These are phyloP conservation scores for Rhabditoides inermis DNA, from an alignment of 2,888 invertebrate species.

Conservation along the genomic window DNA sequence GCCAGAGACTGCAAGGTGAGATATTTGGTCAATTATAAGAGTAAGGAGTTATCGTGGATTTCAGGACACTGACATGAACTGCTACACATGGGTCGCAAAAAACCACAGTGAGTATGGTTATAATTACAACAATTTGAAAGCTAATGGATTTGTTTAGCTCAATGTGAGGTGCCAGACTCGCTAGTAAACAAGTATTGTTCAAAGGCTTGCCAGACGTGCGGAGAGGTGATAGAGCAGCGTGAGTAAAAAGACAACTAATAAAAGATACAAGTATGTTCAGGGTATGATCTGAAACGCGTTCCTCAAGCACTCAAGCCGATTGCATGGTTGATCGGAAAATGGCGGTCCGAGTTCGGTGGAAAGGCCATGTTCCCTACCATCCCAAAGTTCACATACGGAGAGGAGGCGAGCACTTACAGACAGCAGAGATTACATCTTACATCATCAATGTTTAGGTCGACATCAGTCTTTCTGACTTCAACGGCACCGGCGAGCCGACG, in stretches of 20 bases:
- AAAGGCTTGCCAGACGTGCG: conserved; percentile 34
- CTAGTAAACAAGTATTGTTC: conserved; percentile 31
- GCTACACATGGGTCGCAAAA: conserved; percentile 25
- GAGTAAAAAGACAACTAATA: background rate
- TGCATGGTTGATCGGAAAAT: conserved; percentile 49
- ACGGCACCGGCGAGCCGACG: conserved; percentile 16
- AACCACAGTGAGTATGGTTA: background rate
- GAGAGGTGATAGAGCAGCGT: conserved; percentile 26
- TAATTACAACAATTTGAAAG: conserved; percentile 3
- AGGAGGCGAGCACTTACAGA: too few relatives aligned
- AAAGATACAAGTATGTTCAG: conserved; percentile 15
- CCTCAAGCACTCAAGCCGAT: conserved; percentile 36
- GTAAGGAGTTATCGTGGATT: too few relatives aligned
- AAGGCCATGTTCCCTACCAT: conserved; percentile 52
- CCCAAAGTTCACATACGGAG: too few relatives aligned
- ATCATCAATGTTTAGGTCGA: too few relatives aligned
- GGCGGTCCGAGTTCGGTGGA: conserved; percentile 50
- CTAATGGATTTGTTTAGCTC: too few relatives aligned
- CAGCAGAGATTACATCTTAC: too few relatives aligned
- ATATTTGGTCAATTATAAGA: too few relatives aligned
- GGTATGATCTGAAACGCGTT: conserved; percentile 39
- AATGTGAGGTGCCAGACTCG: conserved; percentile 23
- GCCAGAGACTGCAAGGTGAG: too few relatives aligned
- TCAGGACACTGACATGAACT: conserved; percentile 46
- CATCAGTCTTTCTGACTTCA: conserved; percentile 32